These are phyloP conservation scores for Menidia beryllina DNA, from an alignment of 2,113 vertebrate genomes.

Conservation along the genomic window DNA sequence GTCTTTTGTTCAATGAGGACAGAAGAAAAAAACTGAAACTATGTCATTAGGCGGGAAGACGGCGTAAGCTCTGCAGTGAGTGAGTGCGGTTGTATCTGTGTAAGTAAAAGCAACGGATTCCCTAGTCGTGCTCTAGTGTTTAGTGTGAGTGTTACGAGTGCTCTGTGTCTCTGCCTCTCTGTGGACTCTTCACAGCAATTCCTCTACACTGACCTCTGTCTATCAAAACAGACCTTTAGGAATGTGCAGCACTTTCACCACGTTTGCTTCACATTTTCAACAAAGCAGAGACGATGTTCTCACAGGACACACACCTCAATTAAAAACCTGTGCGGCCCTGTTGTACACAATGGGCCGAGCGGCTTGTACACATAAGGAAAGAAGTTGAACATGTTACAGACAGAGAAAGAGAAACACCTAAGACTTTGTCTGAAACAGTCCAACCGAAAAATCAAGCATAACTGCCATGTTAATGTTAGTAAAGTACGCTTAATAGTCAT, in stretches of 20 bases:
- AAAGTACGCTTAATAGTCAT: too few relatives aligned
- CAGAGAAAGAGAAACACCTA: neutral
- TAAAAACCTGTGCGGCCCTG: neutral
- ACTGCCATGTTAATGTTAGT: neutral
- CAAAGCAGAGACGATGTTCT: neutral
- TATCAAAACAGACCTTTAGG: constrained; percentile 42
- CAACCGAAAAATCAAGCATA: neutral
- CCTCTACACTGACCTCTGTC: constrained; percentile 22
- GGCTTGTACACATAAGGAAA: neutral
- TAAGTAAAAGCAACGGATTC: constrained; percentile 75
- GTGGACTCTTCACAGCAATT: constrained; percentile 39
- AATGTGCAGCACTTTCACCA: constrained; percentile 66
- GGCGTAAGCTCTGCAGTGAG: constrained; percentile 78
- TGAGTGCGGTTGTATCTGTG: constrained; percentile 73
- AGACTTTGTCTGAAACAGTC: too few relatives aligned
- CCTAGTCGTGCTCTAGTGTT: constrained; percentile 63
- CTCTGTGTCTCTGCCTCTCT: constrained; percentile 52
- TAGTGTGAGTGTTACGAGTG: constrained; percentile 62
- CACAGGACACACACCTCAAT: neutral
- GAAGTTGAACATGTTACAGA: neutral
- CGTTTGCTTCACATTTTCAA: constrained; percentile 33
- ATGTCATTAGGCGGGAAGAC: constrained; percentile 85
- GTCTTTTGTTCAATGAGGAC: constrained; percentile 84
- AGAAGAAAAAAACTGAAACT: constrained; percentile 86
- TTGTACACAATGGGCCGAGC: constrained; percentile 2